A percentile compares a stretch with the other conserved stretches of the same genome.
These are phyloP conservation scores for Drosophila limbata DNA, from an alignment of 2,888 invertebrate species.

Conservation along the genomic window DNA sequence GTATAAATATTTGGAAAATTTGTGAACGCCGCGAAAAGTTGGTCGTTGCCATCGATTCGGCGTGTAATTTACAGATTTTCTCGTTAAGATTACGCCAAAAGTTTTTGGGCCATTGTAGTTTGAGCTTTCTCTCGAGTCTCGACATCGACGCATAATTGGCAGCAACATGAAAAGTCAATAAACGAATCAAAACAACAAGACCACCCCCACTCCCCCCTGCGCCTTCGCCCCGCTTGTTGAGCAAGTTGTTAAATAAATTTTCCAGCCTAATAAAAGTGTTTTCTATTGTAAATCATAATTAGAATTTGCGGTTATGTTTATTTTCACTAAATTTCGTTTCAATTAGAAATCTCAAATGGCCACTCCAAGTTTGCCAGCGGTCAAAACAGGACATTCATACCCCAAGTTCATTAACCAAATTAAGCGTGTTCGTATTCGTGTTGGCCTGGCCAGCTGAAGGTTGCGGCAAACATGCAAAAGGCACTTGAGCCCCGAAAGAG, in stretches of 20 bases:
- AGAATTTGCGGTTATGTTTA: conserved; percentile 56
- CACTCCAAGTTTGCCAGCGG: background rate
- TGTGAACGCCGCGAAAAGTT: conserved; percentile 54
- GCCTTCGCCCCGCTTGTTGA: conserved; percentile 9
- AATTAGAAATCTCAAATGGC: conserved; percentile 60
- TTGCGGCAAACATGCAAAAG: conserved; percentile 36
- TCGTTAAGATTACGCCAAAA: conserved; percentile 76
- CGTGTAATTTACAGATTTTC: conserved; percentile 80
- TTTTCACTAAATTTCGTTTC: conserved; percentile 66
- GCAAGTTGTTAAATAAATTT: conserved; percentile 59
- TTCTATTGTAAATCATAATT: conserved; percentile 53
- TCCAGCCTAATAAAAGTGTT: conserved; percentile 52
- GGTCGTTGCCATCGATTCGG: conserved; percentile 37
- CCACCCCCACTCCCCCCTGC: background rate
- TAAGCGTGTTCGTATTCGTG: conserved; percentile 49
- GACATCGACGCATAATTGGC: conserved; percentile 70
- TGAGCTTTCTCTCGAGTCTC: conserved; percentile 32
- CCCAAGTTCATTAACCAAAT: conserved; percentile 72
- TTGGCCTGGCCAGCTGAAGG: conserved; percentile 31
- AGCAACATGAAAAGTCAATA: conserved; percentile 76
- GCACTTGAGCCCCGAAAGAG: conserved; percentile 35
- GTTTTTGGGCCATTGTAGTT: conserved; percentile 68
- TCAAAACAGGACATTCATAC: conserved; percentile 9
- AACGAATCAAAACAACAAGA: conserved; percentile 57
- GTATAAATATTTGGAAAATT: conserved; percentile 76